Evolutionary conservation across 2,888 invertebrate genomes (phyloP).

Genomic region (Dynastes grantii): DNA sequence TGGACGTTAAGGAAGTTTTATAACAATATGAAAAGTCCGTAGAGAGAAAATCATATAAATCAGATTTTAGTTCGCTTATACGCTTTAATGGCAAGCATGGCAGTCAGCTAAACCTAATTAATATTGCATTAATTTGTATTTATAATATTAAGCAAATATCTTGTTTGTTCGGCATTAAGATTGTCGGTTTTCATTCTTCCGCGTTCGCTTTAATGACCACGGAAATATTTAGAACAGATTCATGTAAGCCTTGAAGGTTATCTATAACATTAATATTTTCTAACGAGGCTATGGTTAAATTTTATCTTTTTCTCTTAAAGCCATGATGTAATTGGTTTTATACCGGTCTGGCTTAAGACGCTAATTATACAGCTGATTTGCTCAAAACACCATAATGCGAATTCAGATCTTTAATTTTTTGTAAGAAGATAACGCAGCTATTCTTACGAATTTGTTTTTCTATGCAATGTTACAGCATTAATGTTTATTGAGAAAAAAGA

Average conservation of each 20-base stretch:
- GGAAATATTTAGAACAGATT: background rate
- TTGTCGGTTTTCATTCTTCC: background rate
- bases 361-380: no score
- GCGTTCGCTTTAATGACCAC: background rate
- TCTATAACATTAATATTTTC: no score
- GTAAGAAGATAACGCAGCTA: no score
- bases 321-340: no score
- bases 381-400: no score
- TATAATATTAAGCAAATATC: constrained; percentile 1
- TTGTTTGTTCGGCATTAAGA: constrained; percentile 2
- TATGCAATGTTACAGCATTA: no score
- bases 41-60: background rate
- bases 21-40: background rate
- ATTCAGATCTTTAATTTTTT: no score
- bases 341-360: no score
- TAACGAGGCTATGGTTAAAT: no score
- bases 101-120: background rate
- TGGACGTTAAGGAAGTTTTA: background rate
- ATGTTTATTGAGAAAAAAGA: no score
- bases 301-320: no score
- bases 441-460: no score
- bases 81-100: background rate
- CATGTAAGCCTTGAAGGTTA: background rate
- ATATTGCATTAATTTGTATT: constrained; percentile 13
- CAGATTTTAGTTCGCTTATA: constrained; percentile 1